Base-by-base conservation (phyloP, 2,888 invertebrate species). In the Eupithecia pulchellata region DNA sequence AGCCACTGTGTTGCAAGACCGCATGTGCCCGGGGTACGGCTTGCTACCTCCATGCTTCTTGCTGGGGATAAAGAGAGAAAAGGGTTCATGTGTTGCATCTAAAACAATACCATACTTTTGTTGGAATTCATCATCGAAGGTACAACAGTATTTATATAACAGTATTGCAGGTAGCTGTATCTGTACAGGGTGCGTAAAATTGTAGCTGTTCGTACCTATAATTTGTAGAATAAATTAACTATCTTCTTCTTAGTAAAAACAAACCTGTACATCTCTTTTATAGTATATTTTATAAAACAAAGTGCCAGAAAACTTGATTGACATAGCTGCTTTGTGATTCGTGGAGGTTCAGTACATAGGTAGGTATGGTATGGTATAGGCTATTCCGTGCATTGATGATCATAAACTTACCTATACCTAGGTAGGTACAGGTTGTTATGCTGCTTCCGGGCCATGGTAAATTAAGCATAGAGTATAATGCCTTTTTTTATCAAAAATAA, bases 1-100 rank as follows among this genome's bases (percentile, higher is more conserved):
- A 65, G 97, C 98, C 72, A 98, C 98, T 39, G 98, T 98, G 91
- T 98, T 97, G 93, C 98, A 98, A 42, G 97, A 97, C 13, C 98
- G 97, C 81, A 97, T 97, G 84, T 98, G 97, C 89, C 98, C 98
- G 71, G 97, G 96, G 91, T 98, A 98, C 85, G 98, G 97, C 95
- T 97, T 97, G 89, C 97, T 97, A 90, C 97, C 62, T 47, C 96
- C 96, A 75, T 88, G 88, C 74, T 90, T 91, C 84, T 91, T 89
- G 88, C 88, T 91, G 82, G 69, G 39, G 52, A 69, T 13, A 25
- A 70, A 64, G n/a, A 68, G 11, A 52, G 13, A 52, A 52, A 4
- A 13, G 11, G 25, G 52, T 25, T 52, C n/a, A n/a, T n/a, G n/a
- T 25, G 52, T 20, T 52, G 20, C 34, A 11, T 47, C 47, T 47